phyloP scores from a whole-genome alignment of 2,888 invertebrate genomes.

The Atethmia centrago region DNA sequence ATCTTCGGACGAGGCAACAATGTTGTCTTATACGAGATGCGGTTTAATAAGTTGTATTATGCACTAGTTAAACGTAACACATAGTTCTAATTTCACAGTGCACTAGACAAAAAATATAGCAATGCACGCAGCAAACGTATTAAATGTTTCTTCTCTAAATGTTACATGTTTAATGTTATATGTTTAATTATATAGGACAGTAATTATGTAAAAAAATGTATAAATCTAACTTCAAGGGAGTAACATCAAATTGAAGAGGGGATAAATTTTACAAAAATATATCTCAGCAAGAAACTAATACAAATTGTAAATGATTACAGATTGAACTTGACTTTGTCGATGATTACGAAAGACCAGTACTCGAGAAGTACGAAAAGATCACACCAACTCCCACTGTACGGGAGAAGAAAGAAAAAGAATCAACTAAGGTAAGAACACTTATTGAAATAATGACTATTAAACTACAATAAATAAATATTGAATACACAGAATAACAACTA shows the following conservation, averaged over 20 bases:
- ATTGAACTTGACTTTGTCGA: slow-evolving; percentile 89
- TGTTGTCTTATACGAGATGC: neutral
- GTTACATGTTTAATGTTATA: slow-evolving; percentile 40
- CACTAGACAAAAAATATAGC: slow-evolving; percentile 5
- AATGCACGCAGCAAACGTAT: slow-evolving; percentile 48
- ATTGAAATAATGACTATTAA: neutral
- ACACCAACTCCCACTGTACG: slow-evolving; percentile 84
- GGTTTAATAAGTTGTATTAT: neutral
- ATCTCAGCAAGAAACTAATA: slow-evolving; percentile 35
- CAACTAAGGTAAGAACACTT: slow-evolving; percentile 76
- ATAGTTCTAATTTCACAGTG: slow-evolving; percentile 9
- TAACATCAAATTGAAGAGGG: no score
- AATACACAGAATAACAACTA: neutral
- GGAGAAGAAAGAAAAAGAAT: slow-evolving; percentile 87
- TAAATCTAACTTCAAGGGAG: neutral
- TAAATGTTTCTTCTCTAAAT: slow-evolving; percentile 19
- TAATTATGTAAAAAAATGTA: neutral
- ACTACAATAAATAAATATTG: neutral
- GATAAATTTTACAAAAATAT: neutral
- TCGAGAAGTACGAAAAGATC: slow-evolving; percentile 93
- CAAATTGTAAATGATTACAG: slow-evolving; percentile 72
- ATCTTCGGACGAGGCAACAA: slow-evolving; percentile 1
- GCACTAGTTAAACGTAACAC: slow-evolving; percentile 10
- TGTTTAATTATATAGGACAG: neutral
- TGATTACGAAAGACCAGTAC: slow-evolving; percentile 94